Evolutionary conservation across 2,888 invertebrate species (phyloP), one percentile per base, ranked within the genome.

Genomic region (Pristionchus arcanus): DNA sequence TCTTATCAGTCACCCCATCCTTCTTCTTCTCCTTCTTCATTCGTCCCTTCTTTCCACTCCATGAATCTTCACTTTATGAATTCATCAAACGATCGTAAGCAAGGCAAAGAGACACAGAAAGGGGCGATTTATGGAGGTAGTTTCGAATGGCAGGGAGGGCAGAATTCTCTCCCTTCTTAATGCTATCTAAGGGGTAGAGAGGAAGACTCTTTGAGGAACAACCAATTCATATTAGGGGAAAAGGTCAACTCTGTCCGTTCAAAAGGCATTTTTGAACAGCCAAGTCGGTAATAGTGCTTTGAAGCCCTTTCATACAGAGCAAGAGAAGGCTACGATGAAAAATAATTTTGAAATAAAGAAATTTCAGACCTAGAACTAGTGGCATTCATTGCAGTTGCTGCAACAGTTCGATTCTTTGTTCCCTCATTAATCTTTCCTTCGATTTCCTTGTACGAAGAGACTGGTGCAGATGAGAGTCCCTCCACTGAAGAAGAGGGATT

Each of bases 331-430:
- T 25, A 16, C 16, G 16, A 2, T 13, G 81, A 71, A 71, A 71
- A 5, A 4, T 25, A 59, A 21, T 68, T 68, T 68, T 68, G 9
- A 68, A 25, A 25, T 5, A 2, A 11, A 68, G 28, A 11, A 63
- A 25, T 37, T n/a, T 34, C 71, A 37, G 63, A 92, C 92, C 94
- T 89, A 66, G 92, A 96, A 94, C 96, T 96, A 9, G 96, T 96
- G 59, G 96, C 96, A 94, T 96, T 96, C 96, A 96, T 96, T 92
- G 96, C 96, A 28, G 96, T 96, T 15, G 96, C 95, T 13, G 96
- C 96, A 63, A 96, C 96, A 55, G 96, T 96, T 89, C 96, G 94
- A 93, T 96, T 96, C 63, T 95, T 95, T 4, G 96, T 96, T 4
- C 96, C 96, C 93, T 96, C 96, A 42, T 96, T 96, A 92, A 96